Evolutionary conservation across 53 echinoderm and acorn worm genomes (phyloP).

Genomic region (Crossaster papposus): DNA sequence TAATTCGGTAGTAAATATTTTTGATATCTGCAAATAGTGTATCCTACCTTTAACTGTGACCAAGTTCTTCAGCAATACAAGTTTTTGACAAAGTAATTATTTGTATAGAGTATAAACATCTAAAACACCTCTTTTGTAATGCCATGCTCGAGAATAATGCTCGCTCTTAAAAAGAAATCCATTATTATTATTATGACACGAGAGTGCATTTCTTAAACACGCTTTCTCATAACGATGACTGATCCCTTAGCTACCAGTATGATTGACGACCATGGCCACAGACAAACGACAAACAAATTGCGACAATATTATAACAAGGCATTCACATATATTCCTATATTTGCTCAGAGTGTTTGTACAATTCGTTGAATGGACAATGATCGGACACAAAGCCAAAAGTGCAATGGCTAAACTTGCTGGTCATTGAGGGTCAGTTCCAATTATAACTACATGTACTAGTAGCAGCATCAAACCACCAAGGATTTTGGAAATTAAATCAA

Average conservation of each 20-base stretch:
- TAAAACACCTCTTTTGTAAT: too few species aligned
- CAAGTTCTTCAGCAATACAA: too few species aligned
- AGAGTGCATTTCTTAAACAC: background rate
- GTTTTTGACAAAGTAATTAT: too few species aligned
- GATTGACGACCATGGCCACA: background rate
- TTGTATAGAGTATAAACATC: too few species aligned
- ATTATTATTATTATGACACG: background rate
- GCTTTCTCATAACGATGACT: background rate
- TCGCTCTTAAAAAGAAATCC: too few species aligned
- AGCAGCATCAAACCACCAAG: background rate
- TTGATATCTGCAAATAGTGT: too few species aligned
- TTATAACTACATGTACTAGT: too few species aligned
- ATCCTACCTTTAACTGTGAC: too few species aligned
- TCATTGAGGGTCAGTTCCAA: background rate
- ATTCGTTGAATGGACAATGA: background rate
- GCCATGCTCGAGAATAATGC: too few species aligned
- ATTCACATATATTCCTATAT: background rate
- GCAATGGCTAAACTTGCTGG: background rate
- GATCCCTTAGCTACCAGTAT: background rate
- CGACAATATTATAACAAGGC: background rate
- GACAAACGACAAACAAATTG: background rate
- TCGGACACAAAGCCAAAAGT: background rate
- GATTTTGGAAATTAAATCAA: background rate
- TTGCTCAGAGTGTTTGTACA: slow-evolving; percentile 2
- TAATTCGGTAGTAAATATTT: too few species aligned